Evolutionary conservation across 2,113 vertebrate species (phyloP), one percentile per base, ranked within the genome.

Genomic region (Ophthalmolycus amberensis): DNA sequence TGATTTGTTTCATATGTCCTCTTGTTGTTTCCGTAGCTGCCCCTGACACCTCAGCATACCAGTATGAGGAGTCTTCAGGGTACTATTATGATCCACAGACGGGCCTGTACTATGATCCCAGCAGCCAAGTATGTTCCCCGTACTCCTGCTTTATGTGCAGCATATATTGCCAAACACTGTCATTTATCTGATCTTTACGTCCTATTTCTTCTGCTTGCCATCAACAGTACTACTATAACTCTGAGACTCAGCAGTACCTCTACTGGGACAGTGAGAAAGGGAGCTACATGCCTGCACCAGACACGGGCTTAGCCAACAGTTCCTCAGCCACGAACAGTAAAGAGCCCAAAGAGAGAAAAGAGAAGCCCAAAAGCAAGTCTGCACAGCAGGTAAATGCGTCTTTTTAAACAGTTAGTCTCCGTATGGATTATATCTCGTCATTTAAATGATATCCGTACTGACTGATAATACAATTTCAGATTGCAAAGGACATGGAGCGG

Each of bases 401-500:
- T 73, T 50, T 34, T 22, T 10, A 6, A 27, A 14, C 15, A 22
- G 32, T 4, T 37, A 0, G 58, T 37, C 12, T 58, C 12, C 34
- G 11, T 29, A 16, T 37, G 11, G 8, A 29, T 38, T 2, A 29
- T 54, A 25, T 29, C 27, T 71, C 22, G 0, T 60, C 34, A 38
- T 74, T 62, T 6, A 71, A 32, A 18, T 29, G n/a, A 67, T 29
- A 40, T 18, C 25, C 44, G 40, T 18, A 3, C 50, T 71, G 18
- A 9, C 10, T 25, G 9, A 16, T 25, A 3, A 18, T 62, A 34
- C 9, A 66, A 72, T 79, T 82, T 52, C 78, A 99, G 98, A 99
- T 99, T n/a, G 97, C 97, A 48, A 99, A 99, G 92, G 98, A 99
- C 86, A 99, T 99, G 98, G 97, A 97, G 59, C 97, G 97, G 48